Percentiles rank a stretch among this genome's conserved stretches.
These are phyloP conservation scores for Crypturellus undulatus DNA, from an alignment of 2,113 vertebrate genomes.

Conservation along the genomic window DNA sequence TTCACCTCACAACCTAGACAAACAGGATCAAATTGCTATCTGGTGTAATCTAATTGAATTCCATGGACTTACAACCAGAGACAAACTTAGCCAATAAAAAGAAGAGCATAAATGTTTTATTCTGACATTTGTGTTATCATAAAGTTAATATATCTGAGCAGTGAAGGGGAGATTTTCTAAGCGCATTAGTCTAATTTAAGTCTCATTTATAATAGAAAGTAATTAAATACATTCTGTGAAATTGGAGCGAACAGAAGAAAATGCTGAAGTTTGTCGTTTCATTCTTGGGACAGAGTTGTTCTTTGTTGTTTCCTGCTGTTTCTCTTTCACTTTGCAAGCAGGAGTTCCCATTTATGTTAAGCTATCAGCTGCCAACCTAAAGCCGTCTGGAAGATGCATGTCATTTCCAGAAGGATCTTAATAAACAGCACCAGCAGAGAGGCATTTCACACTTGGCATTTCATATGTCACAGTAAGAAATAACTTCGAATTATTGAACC, in stretches of 20 bases:
- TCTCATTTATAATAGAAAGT: constrained; percentile 43
- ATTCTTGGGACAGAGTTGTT: constrained; percentile 1
- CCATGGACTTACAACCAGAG: constrained; percentile 40
- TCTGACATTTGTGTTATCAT: constrained; percentile 51
- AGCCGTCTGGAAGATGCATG: constrained; percentile 49
- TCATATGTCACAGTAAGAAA: constrained; percentile 52
- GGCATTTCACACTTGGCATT: constrained; percentile 48
- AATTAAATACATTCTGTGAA: constrained; percentile 57
- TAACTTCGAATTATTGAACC: constrained; percentile 52
- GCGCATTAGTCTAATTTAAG: constrained; percentile 55
- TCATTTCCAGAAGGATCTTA: constrained; percentile 60
- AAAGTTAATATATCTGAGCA: constrained; percentile 49
- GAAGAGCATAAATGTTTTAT: constrained; percentile 51
- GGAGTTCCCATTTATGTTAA: constrained; percentile 59
- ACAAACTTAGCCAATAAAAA: constrained; percentile 37
- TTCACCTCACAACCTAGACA: constrained; percentile 16
- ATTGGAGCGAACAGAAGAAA: constrained; percentile 36
- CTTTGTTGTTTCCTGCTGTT: constrained; percentile 63
- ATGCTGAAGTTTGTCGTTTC: constrained; percentile 19
- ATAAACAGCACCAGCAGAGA: constrained; percentile 49
- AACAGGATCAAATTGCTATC: constrained; percentile 43
- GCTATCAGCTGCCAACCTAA: constrained; percentile 37
- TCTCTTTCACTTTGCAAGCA: constrained; percentile 45
- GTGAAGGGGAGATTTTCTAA: constrained; percentile 39
- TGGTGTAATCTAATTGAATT: constrained; percentile 51